Percentiles rank a stretch among this genome's conserved stretches.
Evolutionary conservation across 2,797 vertebrate genomes (phyloP).

Genomic region (Lagorchestes hirsutus): DNA sequence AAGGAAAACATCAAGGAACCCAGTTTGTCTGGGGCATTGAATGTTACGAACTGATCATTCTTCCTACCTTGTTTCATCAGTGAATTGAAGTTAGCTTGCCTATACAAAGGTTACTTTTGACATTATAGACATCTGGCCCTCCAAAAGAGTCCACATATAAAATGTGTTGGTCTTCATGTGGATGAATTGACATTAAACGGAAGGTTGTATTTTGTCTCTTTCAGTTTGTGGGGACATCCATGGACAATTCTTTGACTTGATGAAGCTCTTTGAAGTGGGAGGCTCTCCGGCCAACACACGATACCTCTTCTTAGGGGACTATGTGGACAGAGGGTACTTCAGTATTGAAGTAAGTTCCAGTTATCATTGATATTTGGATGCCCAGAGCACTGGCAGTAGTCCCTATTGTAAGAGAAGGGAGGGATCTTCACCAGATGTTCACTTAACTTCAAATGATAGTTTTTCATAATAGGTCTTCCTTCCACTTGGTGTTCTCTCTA

Average conservation of each 20-base stretch:
- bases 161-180: not conserved
- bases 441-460: not conserved
- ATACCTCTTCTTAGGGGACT: constrained; percentile 99
- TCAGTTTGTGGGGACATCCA: constrained; percentile 99
- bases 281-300: constrained; percentile 98
- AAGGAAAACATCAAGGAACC: not conserved
- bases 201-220: constrained; percentile 77
- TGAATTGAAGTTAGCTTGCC: not conserved
- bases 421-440: not conserved
- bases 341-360: constrained; percentile 97
- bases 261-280: constrained; percentile 99
- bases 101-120: not conserved
- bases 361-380: constrained; percentile 27
- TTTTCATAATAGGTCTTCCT: not conserved
- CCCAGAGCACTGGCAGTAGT: not conserved
- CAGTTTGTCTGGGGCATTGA: not conserved
- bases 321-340: constrained; percentile 99
- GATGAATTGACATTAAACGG: constrained; percentile 41
- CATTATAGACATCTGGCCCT: not conserved
- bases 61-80: not conserved
- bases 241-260: constrained; percentile 99
- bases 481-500: not conserved
- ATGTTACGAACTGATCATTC: not conserved
- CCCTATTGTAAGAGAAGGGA: not conserved
- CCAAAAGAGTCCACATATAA: not conserved